phyloP scores from a whole-genome alignment of 1,140 invertebrate genomes.

The Thaumatotibia leucotreta region DNA sequence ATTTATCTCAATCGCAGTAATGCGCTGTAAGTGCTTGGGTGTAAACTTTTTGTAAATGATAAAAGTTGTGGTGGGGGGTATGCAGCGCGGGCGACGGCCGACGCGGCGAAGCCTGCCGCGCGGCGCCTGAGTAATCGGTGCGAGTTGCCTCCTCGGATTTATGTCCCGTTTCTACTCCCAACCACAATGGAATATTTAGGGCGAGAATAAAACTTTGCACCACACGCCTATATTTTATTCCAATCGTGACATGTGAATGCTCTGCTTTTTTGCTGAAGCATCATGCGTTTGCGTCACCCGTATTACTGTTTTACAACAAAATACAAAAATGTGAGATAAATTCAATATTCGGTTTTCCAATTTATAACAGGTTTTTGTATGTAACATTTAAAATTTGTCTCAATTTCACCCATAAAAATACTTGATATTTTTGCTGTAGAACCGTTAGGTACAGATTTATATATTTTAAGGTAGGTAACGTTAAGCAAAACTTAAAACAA shows the following conservation, averaged over 20 bases:
- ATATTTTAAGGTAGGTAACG: no score
- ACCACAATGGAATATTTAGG: conserved; percentile 58
- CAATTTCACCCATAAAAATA: no score
- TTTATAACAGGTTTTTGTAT: no score
- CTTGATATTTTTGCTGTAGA: no score
- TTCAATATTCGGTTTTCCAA: neutral
- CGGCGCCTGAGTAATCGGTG: conserved; percentile 44
- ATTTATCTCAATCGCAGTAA: conserved; percentile 11
- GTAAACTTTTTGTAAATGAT: conserved; percentile 13
- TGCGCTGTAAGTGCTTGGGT: conserved; percentile 9
- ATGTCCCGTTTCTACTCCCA: conserved; percentile 42
- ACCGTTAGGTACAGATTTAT: no score
- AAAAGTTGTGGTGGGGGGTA: conserved; percentile 7
- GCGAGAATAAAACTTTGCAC: conserved; percentile 48
- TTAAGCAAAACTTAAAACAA: no score
- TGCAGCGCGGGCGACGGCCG: neutral
- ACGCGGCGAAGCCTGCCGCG: neutral
- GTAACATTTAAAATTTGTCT: no score
- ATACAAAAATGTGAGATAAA: neutral
- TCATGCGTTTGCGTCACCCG: neutral
- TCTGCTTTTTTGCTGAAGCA: conserved; percentile 16
- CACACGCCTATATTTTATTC: conserved; percentile 47
- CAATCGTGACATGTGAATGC: conserved; percentile 47
- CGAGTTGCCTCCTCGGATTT: conserved; percentile 44
- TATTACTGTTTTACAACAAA: neutral